Evolutionary conservation across 2,888 invertebrate species (phyloP), one percentile per base, ranked within the genome.

Genomic region (Bruchidius siliquastri): DNA sequence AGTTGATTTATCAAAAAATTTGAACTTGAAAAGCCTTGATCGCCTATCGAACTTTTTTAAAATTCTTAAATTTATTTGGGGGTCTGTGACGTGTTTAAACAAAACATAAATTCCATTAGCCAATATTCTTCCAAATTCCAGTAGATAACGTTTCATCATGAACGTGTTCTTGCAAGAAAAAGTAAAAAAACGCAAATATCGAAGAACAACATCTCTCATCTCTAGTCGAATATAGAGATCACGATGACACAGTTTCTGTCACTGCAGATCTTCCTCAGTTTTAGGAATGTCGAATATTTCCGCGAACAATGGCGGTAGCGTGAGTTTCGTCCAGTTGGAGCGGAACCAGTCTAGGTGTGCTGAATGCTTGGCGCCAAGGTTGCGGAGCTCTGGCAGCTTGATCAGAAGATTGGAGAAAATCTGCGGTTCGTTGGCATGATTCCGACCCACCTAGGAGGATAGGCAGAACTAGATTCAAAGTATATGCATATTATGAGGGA

Each of bases 221-320:
- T 69, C 26, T 69, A n/a, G 6, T 13, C 1, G 49, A 49, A 49
- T 49, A 18, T 13, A 13, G 1, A 13, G 49, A 49, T 49, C 1
- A 49, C 49, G 49, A 49, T 13, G 49, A 13, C 18, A 4, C 26
- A 8, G 18, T 49, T 49, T 49, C 71, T 68, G 75, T 86, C 85
- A 87, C 85, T 87, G 86, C 74, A 87, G 85, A 84, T 93, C 93
- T 83, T 93, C 93, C 84, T 93, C 93, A 82, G 91, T 90, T 86
- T 93, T 95, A 79, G 96, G 96, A 87, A 98, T 97, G 90, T 98
- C 98, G 88, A 97, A 98, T 82, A 98, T 96, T 88, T 98, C 98
- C 66, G 97, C 94, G 88, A 97, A 98, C 73, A 98, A 91, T 2
- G 97, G 96, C 70, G 98, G 98, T 81, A 98, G 90, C 77, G 93